Conservation (phyloP, 2,888 invertebrate species). For the Parthenolecanium corni region DNA sequence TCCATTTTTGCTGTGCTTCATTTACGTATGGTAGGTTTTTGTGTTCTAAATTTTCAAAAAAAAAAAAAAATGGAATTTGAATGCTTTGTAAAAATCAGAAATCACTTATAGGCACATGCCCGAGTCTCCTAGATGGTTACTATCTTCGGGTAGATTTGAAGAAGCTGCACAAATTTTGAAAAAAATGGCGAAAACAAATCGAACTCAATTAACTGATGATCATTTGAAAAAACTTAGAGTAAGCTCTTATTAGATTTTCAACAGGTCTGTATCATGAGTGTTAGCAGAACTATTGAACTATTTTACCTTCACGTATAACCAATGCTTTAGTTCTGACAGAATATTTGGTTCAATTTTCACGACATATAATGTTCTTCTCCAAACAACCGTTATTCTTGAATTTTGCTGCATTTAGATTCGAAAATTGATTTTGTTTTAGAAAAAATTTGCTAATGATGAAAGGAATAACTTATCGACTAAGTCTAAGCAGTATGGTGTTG, state of each 20-base stretch:
- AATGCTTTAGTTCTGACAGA: too few species aligned
- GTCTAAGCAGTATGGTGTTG: slow-evolving; percentile 49
- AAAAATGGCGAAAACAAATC: slow-evolving; percentile 64
- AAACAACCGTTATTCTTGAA: too few species aligned
- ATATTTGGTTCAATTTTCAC: too few species aligned
- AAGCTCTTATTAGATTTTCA: slow-evolving; percentile 28
- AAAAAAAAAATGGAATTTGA: too few species aligned
- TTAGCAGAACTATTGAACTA: too few species aligned
- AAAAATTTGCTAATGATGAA: slow-evolving; percentile 19
- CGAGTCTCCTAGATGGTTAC: slow-evolving; percentile 74
- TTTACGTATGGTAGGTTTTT: slow-evolving; percentile 51
- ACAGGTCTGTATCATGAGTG: too few species aligned
- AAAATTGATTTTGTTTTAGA: slow-evolving; percentile 19
- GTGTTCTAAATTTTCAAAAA: too few species aligned
- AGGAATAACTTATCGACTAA: background rate
- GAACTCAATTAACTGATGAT: slow-evolving; percentile 53
- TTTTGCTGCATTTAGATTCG: too few species aligned
- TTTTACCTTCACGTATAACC: too few species aligned
- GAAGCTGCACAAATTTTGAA: slow-evolving; percentile 60
- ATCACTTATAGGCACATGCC: slow-evolving; percentile 46
- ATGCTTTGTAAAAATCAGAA: too few species aligned
- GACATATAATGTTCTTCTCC: too few species aligned
- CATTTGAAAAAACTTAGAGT: slow-evolving; percentile 53
- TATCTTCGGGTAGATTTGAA: slow-evolving; percentile 62
- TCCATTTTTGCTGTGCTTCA: slow-evolving; percentile 62